Conservation (phyloP, 2,888 invertebrate genomes). For the Sepiola atlantica region DNA sequence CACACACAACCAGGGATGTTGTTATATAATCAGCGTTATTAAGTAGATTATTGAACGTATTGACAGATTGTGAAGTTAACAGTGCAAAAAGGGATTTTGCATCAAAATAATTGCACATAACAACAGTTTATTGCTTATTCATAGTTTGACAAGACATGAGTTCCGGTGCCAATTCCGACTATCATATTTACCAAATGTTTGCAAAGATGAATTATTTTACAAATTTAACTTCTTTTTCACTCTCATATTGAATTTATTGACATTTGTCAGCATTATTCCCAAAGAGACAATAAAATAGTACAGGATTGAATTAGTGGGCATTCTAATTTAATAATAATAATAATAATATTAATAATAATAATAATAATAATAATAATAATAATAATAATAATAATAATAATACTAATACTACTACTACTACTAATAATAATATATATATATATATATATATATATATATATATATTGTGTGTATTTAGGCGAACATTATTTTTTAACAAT, state of each 20-base stretch:
- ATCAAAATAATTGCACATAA: neutral
- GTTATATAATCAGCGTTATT: neutral
- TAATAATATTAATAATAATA: too few species aligned
- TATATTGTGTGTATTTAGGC: too few species aligned
- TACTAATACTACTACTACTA: too few species aligned
- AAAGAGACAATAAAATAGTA: neutral
- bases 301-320: neutral
- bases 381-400: too few species aligned
- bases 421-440: too few species aligned
- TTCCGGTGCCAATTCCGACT: neutral
- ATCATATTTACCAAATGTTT: neutral
- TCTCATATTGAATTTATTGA: too few species aligned
- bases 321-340: neutral
- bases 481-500: too few species aligned
- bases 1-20: too few species aligned
- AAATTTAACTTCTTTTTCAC: neutral
- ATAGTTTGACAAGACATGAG: neutral
- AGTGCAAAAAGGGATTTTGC: neutral
- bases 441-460: too few species aligned
- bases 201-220: neutral
- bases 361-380: too few species aligned
- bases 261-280: neutral
- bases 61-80: neutral
- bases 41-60: neutral
- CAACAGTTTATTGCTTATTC: neutral